Evolutionary conservation across 2,888 invertebrate genomes (phyloP).

Genomic region (Cerastoderma edule): DNA sequence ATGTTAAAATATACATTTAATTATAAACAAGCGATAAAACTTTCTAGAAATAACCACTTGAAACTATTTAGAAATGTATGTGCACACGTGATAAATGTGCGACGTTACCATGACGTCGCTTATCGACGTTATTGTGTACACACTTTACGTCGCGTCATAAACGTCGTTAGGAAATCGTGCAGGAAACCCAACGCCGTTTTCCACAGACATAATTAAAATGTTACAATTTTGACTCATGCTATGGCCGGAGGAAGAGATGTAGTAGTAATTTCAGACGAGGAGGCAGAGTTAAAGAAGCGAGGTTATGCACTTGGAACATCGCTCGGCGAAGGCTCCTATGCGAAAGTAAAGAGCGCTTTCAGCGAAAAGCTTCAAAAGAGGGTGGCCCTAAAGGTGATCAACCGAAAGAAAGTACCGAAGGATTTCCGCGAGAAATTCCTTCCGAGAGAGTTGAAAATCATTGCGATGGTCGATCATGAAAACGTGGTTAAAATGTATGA

Average conservation of each 20-base stretch:
- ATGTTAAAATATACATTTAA: too few species aligned
- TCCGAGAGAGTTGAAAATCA: conserved; percentile 91
- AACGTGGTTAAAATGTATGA: conserved; percentile 91
- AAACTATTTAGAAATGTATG: too few species aligned
- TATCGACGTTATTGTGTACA: too few species aligned
- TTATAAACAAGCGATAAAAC: too few species aligned
- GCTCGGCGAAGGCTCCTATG: conserved; percentile 82
- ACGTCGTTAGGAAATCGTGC: conserved; percentile 4
- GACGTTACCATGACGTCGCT: too few species aligned
- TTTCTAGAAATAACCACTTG: too few species aligned
- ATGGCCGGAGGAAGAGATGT: conserved; percentile 49
- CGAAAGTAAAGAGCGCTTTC: conserved; percentile 90
- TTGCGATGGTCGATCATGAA: conserved; percentile 90
- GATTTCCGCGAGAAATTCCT: conserved; percentile 92
- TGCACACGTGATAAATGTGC: too few species aligned
- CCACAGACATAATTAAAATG: conserved; percentile 8
- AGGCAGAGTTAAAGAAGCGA: conserved; percentile 79
- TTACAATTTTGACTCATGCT: background rate
- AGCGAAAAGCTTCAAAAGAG: conserved; percentile 71
- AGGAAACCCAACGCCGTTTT: conserved; percentile 6
- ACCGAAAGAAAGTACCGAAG: conserved; percentile 88
- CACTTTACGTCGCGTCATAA: too few species aligned
- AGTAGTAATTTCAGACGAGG: conserved; percentile 73
- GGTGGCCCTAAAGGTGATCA: conserved; percentile 88
- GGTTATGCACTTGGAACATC: conserved; percentile 85